Conservation (phyloP, 2,113 vertebrate species). For the Amia ocellicauda region DNA sequence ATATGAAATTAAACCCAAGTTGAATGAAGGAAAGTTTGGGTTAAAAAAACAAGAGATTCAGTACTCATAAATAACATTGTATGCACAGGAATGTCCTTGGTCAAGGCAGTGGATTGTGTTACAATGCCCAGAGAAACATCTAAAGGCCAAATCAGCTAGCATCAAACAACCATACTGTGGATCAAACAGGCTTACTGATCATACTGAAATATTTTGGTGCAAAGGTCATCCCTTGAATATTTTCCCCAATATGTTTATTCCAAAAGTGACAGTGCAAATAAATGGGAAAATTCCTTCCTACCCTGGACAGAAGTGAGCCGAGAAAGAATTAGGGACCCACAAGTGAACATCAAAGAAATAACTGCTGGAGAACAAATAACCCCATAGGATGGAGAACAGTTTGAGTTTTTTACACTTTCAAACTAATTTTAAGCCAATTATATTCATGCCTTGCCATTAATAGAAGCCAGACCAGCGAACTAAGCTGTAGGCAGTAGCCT, state of each 20-base stretch:
- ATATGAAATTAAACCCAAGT: background rate
- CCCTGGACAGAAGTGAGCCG: background rate
- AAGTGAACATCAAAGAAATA: background rate
- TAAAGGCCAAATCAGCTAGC: too few species aligned
- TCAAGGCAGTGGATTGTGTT: too few species aligned
- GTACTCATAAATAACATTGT: too few species aligned
- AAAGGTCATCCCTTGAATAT: background rate
- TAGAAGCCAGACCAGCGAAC: background rate
- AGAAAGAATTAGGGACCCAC: background rate
- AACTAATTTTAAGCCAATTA: conserved; percentile 5
- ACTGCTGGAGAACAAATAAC: background rate
- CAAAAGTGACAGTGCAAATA: background rate
- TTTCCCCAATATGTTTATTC: background rate
- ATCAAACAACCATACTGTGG: too few species aligned
- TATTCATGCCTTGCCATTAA: background rate
- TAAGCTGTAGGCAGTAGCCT: background rate
- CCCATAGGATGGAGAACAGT: background rate
- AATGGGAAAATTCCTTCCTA: background rate
- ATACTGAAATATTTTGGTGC: background rate
- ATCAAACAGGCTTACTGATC: background rate
- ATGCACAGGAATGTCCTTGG: too few species aligned
- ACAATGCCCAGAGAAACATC: too few species aligned
- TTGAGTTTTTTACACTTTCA: background rate
- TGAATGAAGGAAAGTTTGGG: background rate
- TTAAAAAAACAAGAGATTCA: too few species aligned